Evolutionary conservation across 2,113 vertebrate species (phyloP), one percentile per base, ranked within the genome.

Genomic region (Lepus timidus): DNA sequence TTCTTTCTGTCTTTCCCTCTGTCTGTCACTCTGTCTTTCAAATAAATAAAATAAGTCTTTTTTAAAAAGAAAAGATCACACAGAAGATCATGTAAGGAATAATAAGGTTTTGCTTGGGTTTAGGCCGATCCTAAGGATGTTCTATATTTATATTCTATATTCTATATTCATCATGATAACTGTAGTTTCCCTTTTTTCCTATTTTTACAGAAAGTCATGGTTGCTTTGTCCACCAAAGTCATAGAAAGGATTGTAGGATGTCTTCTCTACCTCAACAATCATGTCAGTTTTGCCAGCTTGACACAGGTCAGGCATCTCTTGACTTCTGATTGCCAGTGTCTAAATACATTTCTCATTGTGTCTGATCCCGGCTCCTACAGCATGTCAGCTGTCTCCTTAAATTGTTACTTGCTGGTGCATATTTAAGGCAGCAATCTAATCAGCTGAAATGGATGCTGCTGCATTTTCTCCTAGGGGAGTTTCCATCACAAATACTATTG

Each of bases 351-450:
- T 61, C 29, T 92, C 62, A 22, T 2, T 14, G 67, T 39, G 49
- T 89, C 81, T 95, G 88, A 81, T 88, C 58, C 86, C 14, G 62
- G 31, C 71, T 95, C 51, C 52, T 55, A 29, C 25, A 85, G 14
- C 52, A 73, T n/a, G 49, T 87, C 80, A 93, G 52, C 81, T 85
- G 67, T 96, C 95, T 92, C 62, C 51, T 95, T 84, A 68, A 81
- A 93, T 73, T 73, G 44, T 83, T 76, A 80, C 51, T 94, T 96
- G 55, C 55, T 61, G 62, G n/a, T 93, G 39, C 39, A 90, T 91
- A 80, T 92, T 89, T 86, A 80, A 91, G 65, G 88, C 58, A 96
- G 74, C 78, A 79, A 76, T 85, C 82, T 96, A 87, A 90, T 96
- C 95, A 65, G 80, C 33, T 89, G 78, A 96, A 94, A 95, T 78